Conservation (phyloP, 2,888 invertebrate genomes). For the Eupithecia subfuscata region DNA sequence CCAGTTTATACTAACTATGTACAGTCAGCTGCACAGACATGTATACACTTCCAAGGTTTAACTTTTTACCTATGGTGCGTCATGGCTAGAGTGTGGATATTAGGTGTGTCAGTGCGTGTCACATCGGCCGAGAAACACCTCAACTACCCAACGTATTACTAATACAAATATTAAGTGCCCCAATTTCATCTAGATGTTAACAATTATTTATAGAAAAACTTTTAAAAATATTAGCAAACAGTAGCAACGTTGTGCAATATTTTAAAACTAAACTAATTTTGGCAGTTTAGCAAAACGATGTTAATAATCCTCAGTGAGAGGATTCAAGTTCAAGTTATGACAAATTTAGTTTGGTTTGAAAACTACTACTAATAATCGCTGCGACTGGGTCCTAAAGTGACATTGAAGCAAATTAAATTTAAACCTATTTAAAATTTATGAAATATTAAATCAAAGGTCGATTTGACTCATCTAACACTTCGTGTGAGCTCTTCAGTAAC, state of each 20-base stretch:
- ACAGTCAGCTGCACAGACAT: no score
- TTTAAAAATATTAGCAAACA: background rate
- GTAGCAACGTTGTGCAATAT: background rate
- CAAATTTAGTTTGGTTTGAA: conserved; percentile 8
- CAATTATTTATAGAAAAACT: background rate
- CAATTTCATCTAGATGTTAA: background rate
- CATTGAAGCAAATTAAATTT: background rate
- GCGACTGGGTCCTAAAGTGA: conserved; percentile 9
- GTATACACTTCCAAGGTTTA: no score
- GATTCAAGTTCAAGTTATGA: background rate
- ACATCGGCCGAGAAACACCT: conserved; percentile 19
- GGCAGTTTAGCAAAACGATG: background rate
- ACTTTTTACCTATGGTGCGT: no score
- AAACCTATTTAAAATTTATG: background rate
- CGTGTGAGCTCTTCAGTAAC: conserved; percentile 37
- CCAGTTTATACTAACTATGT: background rate
- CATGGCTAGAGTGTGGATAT: background rate
- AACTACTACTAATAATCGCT: background rate
- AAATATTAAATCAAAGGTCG: conserved; percentile 21
- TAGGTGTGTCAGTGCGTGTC: background rate
- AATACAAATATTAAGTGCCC: conserved; percentile 19
- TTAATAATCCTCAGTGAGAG: background rate
- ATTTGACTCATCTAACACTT: conserved; percentile 29
- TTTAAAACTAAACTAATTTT: conserved; percentile 11
- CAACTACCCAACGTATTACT: conserved; percentile 9